Evolutionary conservation across 2,113 vertebrate species (phyloP).

Genomic region (Microtus richardsoni): DNA sequence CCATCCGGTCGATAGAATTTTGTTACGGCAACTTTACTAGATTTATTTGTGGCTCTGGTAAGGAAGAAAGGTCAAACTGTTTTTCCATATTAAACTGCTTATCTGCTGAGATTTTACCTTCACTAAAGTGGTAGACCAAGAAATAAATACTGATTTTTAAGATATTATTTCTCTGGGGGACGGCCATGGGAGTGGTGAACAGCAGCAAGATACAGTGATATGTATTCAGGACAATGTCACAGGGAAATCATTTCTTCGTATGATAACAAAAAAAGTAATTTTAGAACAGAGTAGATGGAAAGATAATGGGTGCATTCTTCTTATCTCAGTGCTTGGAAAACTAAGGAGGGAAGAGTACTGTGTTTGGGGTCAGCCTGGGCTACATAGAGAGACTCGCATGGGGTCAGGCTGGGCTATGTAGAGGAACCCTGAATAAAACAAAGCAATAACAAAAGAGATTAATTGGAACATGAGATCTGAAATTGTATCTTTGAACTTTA

Average conservation of each 20-base stretch:
- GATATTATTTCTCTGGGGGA: not conserved
- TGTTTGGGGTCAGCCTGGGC: not conserved
- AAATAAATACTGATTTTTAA: slow-evolving; percentile 1
- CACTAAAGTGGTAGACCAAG: not conserved
- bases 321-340: not conserved
- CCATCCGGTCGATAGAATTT: not conserved
- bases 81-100: not conserved
- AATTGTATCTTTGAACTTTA: not conserved
- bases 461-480: not conserved
- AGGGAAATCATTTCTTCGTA: not conserved
- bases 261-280: not conserved
- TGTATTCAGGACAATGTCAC: not conserved
- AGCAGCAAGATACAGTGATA: not conserved
- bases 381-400: too few relatives aligned
- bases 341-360: not conserved
- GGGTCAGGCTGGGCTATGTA: too few relatives aligned
- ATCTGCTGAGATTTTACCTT: not conserved
- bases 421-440: not conserved
- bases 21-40: not conserved
- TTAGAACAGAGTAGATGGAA: not conserved
- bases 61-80: not conserved
- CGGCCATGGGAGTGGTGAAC: too few relatives aligned
- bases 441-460: not conserved
- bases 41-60: not conserved
- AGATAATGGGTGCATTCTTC: too few relatives aligned